These are phyloP conservation scores for Champsocephalus gunnari DNA, from an alignment of 2,797 vertebrate species.

Conservation along the genomic window DNA sequence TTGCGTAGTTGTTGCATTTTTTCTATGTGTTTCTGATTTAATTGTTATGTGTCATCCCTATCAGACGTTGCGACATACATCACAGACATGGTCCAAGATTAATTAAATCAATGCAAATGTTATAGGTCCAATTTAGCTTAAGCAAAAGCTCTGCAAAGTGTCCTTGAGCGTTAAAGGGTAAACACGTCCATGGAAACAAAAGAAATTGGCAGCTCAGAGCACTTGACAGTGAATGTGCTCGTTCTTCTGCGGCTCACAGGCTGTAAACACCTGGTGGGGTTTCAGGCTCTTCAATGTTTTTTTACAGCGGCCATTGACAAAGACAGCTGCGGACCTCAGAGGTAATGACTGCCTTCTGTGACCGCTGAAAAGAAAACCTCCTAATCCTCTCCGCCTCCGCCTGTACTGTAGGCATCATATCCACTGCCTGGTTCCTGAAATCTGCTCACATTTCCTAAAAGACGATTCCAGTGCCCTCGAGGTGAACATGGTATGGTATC, in stretches of 20 bases:
- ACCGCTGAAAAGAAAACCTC: conserved; percentile 53
- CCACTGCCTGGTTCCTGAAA: background rate
- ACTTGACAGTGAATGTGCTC: conserved; percentile 76
- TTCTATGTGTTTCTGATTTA: background rate
- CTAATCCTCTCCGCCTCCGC: conserved; percentile 44
- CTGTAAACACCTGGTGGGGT: conserved; percentile 76
- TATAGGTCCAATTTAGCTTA: conserved; percentile 23
- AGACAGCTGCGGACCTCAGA: conserved; percentile 45
- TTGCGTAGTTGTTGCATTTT: too few relatives aligned
- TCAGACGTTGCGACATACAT: background rate
- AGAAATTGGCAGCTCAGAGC: conserved; percentile 53
- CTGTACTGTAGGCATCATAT: conserved; percentile 39
- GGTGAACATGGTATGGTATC: too few relatives aligned
- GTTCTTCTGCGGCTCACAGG: conserved; percentile 57
- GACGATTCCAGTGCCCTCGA: background rate
- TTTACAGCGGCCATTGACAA: conserved; percentile 70
- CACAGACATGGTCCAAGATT: too few relatives aligned
- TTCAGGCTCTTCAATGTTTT: conserved; percentile 60
- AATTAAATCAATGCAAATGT: background rate
- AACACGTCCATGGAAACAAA: conserved; percentile 48
- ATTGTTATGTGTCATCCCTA: too few relatives aligned
- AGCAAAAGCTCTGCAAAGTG: conserved; percentile 13
- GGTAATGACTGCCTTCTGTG: conserved; percentile 54
- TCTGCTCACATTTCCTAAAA: background rate
- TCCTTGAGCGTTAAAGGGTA: conserved; percentile 13